phyloP scores from a whole-genome alignment of 2,888 invertebrate genomes.

The Parasteatoda lunata region DNA sequence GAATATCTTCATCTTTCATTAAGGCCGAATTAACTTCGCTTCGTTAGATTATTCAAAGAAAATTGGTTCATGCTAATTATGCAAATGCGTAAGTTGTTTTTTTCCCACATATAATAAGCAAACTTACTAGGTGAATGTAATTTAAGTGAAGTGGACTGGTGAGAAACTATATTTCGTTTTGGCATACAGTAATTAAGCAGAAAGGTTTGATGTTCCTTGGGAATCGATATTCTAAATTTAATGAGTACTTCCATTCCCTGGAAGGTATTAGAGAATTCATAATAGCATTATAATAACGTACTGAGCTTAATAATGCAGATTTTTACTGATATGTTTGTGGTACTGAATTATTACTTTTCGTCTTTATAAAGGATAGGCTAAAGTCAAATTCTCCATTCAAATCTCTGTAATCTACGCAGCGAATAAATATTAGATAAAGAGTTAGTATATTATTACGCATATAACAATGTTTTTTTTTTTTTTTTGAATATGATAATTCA shows the following conservation, averaged over 20 bases:
- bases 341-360: no score
- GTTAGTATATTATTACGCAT: no score
- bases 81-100: constrained; percentile 26
- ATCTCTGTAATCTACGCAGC: no score
- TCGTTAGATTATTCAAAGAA: constrained; percentile 36
- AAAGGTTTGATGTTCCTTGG: not conserved
- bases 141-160: not conserved
- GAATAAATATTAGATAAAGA: no score
- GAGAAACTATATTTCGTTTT: constrained; percentile 11
- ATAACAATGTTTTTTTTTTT: no score
- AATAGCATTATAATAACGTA: no score
- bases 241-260: not conserved
- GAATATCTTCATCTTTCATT: constrained; percentile 33
- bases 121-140: constrained; percentile 26
- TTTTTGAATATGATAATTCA: no score
- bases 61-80: constrained; percentile 40
- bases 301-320: no score
- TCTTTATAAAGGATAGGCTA: no score
- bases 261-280: not conserved
- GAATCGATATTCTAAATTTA: constrained; percentile 26
- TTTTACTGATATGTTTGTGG: no score
- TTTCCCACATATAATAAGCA: constrained; percentile 14
- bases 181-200: constrained; percentile 36
- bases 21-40: constrained; percentile 42
- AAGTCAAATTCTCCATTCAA: no score